Conservation (phyloP, 2,113 vertebrate genomes). For the Paradoxurus hermaphroditus region DNA sequence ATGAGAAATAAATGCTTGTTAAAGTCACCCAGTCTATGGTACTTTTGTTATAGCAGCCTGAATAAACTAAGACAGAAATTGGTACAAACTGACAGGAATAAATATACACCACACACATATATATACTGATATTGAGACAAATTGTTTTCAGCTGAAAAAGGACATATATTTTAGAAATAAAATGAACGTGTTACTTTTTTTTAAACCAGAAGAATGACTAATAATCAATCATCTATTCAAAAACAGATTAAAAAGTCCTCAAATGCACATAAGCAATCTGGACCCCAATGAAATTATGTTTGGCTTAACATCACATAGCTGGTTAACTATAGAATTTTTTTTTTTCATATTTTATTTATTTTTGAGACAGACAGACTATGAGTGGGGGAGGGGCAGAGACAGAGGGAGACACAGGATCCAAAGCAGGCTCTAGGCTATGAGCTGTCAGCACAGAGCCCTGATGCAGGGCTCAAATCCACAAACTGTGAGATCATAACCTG, state of each 20-base stretch:
- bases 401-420: too few species aligned
- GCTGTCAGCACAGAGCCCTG: too few species aligned
- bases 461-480: too few species aligned
- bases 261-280: background rate
- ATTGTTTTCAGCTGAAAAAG: background rate
- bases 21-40: background rate
- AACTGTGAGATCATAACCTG: too few species aligned
- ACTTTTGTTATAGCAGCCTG: background rate
- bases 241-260: background rate
- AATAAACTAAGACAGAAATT: background rate
- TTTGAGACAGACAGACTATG: too few species aligned
- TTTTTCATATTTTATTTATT: too few species aligned
- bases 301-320: background rate
- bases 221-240: background rate
- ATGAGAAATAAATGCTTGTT: background rate
- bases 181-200: background rate
- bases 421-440: too few species aligned
- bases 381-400: too few species aligned
- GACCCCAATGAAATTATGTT: background rate
- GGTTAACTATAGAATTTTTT: too few species aligned
- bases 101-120: background rate
- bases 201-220: background rate
- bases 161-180: background rate
- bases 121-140: background rate
- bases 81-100: background rate